These are phyloP conservation scores for Phalloptychus januarius DNA, from an alignment of 2,797 vertebrate species.

Conservation along the genomic window DNA sequence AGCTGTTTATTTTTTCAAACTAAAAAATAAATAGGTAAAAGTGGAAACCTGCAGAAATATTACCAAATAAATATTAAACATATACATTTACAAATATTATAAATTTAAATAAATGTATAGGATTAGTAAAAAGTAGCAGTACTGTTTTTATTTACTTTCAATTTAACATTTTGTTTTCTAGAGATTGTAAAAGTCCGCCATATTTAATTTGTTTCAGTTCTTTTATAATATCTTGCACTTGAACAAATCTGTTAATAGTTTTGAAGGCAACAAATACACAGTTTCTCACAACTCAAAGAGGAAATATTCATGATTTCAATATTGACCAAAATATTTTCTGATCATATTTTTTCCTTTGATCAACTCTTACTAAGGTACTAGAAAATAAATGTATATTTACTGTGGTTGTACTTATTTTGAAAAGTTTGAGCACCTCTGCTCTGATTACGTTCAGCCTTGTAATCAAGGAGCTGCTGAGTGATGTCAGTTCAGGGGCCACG, in stretches of 20 bases:
- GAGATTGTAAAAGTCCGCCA: not conserved
- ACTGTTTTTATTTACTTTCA: not conserved
- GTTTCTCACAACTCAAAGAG: not conserved
- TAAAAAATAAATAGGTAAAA: not conserved
- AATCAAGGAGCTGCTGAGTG: slow-evolving; percentile 30
- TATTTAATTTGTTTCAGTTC: not conserved
- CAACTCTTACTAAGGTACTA: not conserved
- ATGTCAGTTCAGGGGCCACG: slow-evolving; percentile 49
- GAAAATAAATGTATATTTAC: not conserved
- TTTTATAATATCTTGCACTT: not conserved
- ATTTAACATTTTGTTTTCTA: not conserved
- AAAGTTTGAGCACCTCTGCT: not conserved
- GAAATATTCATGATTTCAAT: not conserved
- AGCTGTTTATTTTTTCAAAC: not conserved
- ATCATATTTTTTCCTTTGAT: not conserved
- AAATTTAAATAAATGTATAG: no score
- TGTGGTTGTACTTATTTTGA: not conserved
- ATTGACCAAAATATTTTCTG: not conserved
- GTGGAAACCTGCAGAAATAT: not conserved
- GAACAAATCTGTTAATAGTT: not conserved
- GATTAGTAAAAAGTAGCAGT: no score
- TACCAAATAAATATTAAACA: no score
- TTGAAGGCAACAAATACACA: not conserved
- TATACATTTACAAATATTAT: no score
- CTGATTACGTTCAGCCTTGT: slow-evolving; percentile 27